phyloP scores from a whole-genome alignment of 2,113 vertebrate genomes.

The Corythoichthys haematopterus region DNA sequence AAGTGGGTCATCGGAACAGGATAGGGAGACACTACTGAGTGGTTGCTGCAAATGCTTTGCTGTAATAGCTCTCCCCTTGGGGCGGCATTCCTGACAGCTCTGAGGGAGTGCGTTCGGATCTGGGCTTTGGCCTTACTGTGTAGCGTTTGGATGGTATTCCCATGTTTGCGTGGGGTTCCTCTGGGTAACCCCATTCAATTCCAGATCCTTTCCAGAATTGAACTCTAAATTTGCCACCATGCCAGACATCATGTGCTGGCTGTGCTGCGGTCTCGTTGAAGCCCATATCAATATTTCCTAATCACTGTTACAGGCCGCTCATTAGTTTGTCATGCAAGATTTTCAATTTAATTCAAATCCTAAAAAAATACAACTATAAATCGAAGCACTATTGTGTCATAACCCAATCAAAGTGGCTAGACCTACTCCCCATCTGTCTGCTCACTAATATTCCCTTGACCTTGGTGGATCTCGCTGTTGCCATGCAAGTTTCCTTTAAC shows the following conservation, averaged over 20 bases:
- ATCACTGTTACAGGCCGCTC: no score
- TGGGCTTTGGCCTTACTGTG: background rate
- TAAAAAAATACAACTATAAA: background rate
- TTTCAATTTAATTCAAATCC: no score
- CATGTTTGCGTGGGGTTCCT: background rate
- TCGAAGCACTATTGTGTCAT: background rate
- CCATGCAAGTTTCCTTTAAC: background rate
- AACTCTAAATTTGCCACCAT: background rate
- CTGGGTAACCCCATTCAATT: background rate
- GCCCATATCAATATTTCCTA: no score
- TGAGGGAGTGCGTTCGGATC: background rate
- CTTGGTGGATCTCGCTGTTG: background rate
- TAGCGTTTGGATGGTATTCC: background rate
- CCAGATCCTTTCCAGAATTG: background rate
- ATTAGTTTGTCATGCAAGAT: no score
- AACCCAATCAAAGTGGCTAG: no score
- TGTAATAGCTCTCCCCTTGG: background rate
- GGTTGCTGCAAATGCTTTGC: conserved; percentile 1
- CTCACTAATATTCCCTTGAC: no score
- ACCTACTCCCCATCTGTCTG: no score
- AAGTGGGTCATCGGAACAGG: conserved; percentile 34
- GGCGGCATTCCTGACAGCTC: background rate
- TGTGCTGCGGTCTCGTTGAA: no score
- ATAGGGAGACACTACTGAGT: background rate
- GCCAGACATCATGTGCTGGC: no score